Percentiles rank a stretch among this genome's conserved stretches.
These are phyloP conservation scores for Rhodinocichla rosea DNA, from an alignment of 2,113 vertebrate genomes.

Conservation along the genomic window DNA sequence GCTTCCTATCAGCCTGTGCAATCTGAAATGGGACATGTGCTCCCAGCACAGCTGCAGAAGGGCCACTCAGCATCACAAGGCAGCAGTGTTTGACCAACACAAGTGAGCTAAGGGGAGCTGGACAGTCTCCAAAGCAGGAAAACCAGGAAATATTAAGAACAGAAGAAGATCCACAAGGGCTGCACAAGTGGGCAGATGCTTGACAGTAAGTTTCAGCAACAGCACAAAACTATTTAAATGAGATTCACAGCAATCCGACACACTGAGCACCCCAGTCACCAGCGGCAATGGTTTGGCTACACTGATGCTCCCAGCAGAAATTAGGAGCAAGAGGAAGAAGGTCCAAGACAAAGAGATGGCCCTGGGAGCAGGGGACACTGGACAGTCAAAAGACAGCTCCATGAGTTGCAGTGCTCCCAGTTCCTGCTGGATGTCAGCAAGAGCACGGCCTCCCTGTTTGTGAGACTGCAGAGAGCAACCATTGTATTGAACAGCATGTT, in stretches of 20 bases:
- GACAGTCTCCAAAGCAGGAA: background rate
- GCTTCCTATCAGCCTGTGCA: background rate
- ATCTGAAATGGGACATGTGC: background rate
- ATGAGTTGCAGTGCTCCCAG: background rate
- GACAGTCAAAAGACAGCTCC: background rate
- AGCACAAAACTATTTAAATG: background rate
- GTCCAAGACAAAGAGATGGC: background rate
- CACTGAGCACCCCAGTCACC: background rate
- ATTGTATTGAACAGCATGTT: background rate
- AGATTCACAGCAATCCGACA: accelerated
- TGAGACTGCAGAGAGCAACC: background rate
- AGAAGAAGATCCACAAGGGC: background rate
- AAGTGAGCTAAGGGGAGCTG: background rate
- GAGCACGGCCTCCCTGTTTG: background rate
- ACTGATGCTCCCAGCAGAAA: background rate
- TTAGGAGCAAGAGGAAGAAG: background rate
- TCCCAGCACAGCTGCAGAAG: background rate
- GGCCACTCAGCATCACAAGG: background rate
- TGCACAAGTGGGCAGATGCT: background rate
- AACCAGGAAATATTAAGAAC: background rate
- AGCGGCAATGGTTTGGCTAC: accelerated
- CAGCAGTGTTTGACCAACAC: background rate
- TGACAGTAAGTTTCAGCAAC: background rate
- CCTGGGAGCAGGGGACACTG: background rate
- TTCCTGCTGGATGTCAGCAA: background rate